Evolutionary conservation across 2,113 vertebrate genomes (phyloP), one percentile per base, ranked within the genome.

Genomic region (Xenotilapia longispinis): DNA sequence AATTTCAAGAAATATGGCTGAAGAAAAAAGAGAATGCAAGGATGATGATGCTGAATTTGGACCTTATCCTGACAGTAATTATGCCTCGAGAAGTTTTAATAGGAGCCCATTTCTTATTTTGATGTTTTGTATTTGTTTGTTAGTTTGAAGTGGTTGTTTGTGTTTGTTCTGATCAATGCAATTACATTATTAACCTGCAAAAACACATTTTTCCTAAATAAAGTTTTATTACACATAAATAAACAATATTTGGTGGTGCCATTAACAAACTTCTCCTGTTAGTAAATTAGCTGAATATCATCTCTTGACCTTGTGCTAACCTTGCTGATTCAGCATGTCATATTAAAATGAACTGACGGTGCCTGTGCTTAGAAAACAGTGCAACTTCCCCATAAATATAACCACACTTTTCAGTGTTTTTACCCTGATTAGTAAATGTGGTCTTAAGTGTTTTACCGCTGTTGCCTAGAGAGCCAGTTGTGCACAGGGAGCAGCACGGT

Each of bases 401-500:
- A 65, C 60, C 31, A 65, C 31, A n/a, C 60, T 3, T 36, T 36
- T 65, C 92, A 33, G 83, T 95, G 87, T 95, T 96, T 7, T 97
- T 4, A 97, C 93, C 84, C 31, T 2, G 17, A 65, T 97, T 97
- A 5, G 98, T 98, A 19, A 96, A 38, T 97, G 97, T 2, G 98
- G 90, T 8, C 88, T 95, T 47, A 42, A 15, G 23, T 81, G 80
- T 80, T 86, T 88, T 92, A 97, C 94, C 97, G 95, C 92, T 99
- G 98, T 4, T 96, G 93, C 80, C 95, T 97, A 54, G 89, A 91
- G 79, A 98, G 96, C 98, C 98, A 99, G 96, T 98, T 99, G 88
- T 90, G 92, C 79, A 99, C 91, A 0, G 96, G 82, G 2, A 99
- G 90, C 78, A 97, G 84, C 87, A 97, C 95, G 0, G 94, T 96